Evolutionary conservation across 2,888 invertebrate species (phyloP), one percentile per base, ranked within the genome.

Genomic region (Metacarcinus magister): DNA sequence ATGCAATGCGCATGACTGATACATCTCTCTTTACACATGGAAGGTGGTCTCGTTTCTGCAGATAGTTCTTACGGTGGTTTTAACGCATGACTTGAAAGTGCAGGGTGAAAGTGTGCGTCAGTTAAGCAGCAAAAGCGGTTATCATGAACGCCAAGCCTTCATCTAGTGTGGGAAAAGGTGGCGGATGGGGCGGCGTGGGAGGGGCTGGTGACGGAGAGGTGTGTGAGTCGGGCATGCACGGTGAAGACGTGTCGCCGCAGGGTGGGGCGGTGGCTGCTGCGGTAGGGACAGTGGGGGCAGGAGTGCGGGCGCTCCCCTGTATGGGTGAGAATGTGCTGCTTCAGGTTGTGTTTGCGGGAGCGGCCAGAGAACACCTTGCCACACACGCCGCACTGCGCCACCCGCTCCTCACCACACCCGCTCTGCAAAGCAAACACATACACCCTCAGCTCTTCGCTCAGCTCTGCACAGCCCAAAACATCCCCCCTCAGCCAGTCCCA

Each of bases 291-390:
- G 67, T 94, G 87, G 16, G 94, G 94, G 93, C 97, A 97, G 46
- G 96, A 54, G 93, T 95, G 96, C 32, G 97, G 96, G 82, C 96
- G 96, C 60, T 96, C 95, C 19, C 97, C 97, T 5, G 95, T 93
- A 87, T 97, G 97, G 8, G 95, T 97, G 89, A 95, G 92, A 23
- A 95, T 92, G 91, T 97, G 97, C 89, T 96, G 96, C 96, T 97
- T 96, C 92, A 97, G 94, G 96, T 97, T 97, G 93, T 96, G 92
- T 93, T 97, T 96, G 39, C 96, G 90, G 93, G 96, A 96, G n/a
- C 96, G 94, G 75, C 96, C 96, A 67, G 87, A 95, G 91, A 97
- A 96, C 89, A 92, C 93, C 95, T 96, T 96, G 82, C 97, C 97
- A 94, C 97, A 97, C 92, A 96, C 94, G 95, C 60, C 87, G 93